phyloP scores from a whole-genome alignment of 2,113 vertebrate species.

The Spheniscus mendiculus region DNA sequence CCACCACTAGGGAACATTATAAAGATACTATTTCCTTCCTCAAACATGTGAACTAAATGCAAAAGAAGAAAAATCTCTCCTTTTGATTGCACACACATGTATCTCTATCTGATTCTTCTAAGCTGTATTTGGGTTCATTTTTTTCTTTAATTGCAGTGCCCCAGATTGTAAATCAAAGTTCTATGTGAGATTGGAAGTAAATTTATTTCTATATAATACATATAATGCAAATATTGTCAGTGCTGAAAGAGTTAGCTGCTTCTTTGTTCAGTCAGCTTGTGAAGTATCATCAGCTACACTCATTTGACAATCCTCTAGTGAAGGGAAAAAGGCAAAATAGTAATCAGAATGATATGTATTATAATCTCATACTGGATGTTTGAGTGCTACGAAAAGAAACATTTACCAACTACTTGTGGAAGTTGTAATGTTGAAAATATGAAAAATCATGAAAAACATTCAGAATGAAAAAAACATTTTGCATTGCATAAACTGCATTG shows the following conservation, averaged over 20 bases:
- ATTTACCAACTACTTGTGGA: neutral
- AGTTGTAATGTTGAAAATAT: neutral
- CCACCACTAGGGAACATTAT: neutral
- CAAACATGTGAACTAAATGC: neutral
- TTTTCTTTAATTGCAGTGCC: neutral
- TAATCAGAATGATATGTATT: neutral
- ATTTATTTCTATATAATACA: neutral
- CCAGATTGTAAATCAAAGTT: neutral
- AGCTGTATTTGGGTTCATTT: neutral
- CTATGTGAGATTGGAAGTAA: neutral
- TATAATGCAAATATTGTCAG: neutral
- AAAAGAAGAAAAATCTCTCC: neutral
- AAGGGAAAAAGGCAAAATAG: neutral
- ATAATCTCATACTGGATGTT: constrained; percentile 8
- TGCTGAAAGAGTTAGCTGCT: neutral
- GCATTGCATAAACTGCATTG: neutral
- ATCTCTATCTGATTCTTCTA: neutral
- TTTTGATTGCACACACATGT: neutral
- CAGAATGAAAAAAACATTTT: neutral
- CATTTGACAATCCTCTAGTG: neutral
- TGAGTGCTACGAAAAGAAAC: neutral
- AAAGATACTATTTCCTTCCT: neutral
- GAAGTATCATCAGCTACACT: constrained; percentile 4
- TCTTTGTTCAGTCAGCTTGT: neutral
- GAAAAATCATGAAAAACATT: constrained; percentile 19